Conservation (phyloP, 2,797 vertebrate genomes). For the Gymnoscopelus microlampas region DNA sequence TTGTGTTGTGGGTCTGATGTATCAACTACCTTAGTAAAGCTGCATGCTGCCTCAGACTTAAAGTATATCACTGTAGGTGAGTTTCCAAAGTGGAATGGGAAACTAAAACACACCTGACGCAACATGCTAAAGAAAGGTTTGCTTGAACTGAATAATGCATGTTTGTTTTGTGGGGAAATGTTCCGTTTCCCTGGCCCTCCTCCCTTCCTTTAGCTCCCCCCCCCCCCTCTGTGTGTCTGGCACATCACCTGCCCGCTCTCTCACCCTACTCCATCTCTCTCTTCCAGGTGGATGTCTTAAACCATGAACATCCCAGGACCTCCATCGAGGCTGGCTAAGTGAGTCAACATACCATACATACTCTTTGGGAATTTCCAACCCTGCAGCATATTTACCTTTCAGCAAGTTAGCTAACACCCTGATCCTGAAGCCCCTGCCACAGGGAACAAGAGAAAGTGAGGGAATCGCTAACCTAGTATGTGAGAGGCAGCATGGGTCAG, state of each 20-base stretch:
- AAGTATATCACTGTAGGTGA: too few relatives aligned
- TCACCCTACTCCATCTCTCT: conserved; percentile 14
- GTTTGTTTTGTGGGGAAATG: conserved; percentile 27
- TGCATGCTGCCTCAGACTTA: neutral
- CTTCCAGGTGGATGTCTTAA: conserved; percentile 76
- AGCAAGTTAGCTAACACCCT: conserved; percentile 19
- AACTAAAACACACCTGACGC: neutral
- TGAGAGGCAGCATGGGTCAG: conserved; percentile 69
- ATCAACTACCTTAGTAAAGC: neutral
- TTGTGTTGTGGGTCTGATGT: neutral
- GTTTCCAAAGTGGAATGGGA: neutral
- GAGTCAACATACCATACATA: conserved; percentile 53
- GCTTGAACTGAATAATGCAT: conserved; percentile 25
- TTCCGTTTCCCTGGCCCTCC: neutral
- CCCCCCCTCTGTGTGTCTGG: conserved; percentile 1
- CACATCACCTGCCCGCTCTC: neutral
- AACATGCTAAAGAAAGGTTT: neutral
- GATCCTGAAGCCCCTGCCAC: conserved; percentile 33
- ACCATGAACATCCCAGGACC: conserved; percentile 74
- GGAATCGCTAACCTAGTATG: conserved; percentile 72
- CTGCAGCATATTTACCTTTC: conserved; percentile 45
- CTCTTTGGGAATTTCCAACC: conserved; percentile 38
- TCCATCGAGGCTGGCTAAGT: conserved; percentile 72
- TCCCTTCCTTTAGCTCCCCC: conserved; percentile 15
- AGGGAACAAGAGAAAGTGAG: neutral